Conservation (phyloP, 2,113 vertebrate genomes). For the Heterochromis multidens region DNA sequence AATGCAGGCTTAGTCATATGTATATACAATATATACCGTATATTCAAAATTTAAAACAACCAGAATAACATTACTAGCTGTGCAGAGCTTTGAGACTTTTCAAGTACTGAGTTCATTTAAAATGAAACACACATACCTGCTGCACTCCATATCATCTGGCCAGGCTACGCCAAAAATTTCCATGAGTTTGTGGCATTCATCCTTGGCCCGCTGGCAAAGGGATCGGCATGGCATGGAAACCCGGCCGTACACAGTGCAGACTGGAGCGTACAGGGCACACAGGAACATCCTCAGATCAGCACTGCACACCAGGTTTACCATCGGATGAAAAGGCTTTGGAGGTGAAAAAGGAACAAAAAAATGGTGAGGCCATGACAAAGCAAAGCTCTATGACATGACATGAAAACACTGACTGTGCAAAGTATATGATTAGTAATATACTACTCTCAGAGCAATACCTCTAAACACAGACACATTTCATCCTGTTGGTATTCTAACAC, state of each 20-base stretch:
- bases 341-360: background rate
- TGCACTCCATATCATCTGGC: slow-evolving; percentile 97
- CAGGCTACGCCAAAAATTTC: slow-evolving; percentile 94
- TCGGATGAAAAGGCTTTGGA: slow-evolving; percentile 91
- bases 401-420: background rate
- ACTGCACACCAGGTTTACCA: slow-evolving; percentile 96
- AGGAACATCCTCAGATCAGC: slow-evolving; percentile 91
- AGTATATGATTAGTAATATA: background rate
- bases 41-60: background rate
- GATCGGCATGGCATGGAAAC: slow-evolving; percentile 91
- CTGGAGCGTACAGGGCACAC: slow-evolving; percentile 91
- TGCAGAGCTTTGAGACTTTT: background rate
- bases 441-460: background rate
- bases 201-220: slow-evolving; percentile 86
- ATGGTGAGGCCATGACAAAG: background rate
- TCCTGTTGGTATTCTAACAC: background rate
- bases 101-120: background rate
- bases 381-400: background rate
- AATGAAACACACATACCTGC: slow-evolving; percentile 74
- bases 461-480: background rate
- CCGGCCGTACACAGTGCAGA: slow-evolving; percentile 90
- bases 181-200: slow-evolving; percentile 92
- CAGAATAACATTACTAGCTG: background rate
- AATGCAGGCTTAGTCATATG: background rate
- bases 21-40: background rate